Conservation (phyloP, 2,113 vertebrate genomes). For the Podilymbus podiceps region DNA sequence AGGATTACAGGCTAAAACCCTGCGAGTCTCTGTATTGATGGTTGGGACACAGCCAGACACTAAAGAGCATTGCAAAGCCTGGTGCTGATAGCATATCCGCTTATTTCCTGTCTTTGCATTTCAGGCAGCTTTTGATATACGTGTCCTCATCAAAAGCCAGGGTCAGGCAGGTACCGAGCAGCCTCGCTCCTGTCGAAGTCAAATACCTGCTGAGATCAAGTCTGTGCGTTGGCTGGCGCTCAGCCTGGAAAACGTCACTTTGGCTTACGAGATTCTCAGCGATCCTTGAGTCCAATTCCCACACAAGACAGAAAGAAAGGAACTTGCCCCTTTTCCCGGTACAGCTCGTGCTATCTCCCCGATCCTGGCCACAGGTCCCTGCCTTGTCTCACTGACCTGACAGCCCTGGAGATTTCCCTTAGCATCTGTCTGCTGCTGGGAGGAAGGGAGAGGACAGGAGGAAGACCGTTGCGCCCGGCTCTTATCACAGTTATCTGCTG, state of each 20-base stretch:
- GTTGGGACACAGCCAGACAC: slow-evolving; percentile 39
- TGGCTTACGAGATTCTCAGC: slow-evolving; percentile 22
- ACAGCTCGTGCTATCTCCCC: not conserved
- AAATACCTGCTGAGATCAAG: slow-evolving; percentile 48
- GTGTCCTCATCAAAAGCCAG: slow-evolving; percentile 34
- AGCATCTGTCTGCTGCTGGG: not conserved
- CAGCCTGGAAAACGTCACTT: slow-evolving; percentile 43
- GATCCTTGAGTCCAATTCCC: slow-evolving; percentile 39
- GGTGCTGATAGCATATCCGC: slow-evolving; percentile 45
- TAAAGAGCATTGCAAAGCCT: slow-evolving; percentile 35
- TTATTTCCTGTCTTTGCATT: slow-evolving; percentile 47
- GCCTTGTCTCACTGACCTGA: not conserved
- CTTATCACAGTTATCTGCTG: slow-evolving; percentile 35
- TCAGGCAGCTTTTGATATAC: not conserved
- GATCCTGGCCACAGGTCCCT: not conserved
- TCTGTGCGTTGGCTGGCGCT: slow-evolving; percentile 11
- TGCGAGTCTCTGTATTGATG: slow-evolving; percentile 52
- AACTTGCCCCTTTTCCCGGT: not conserved
- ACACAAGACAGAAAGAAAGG: slow-evolving; percentile 42
- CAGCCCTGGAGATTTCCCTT: not conserved
- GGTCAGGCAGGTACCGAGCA: slow-evolving; percentile 25
- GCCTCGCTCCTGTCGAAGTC: not conserved
- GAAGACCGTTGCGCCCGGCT: slow-evolving; percentile 14
- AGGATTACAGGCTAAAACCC: slow-evolving; percentile 57
- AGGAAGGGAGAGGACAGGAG: not conserved